These are phyloP conservation scores for Porites lutea DNA, from an alignment of 64 coral and sea anemone genomes.

Conservation along the genomic window DNA sequence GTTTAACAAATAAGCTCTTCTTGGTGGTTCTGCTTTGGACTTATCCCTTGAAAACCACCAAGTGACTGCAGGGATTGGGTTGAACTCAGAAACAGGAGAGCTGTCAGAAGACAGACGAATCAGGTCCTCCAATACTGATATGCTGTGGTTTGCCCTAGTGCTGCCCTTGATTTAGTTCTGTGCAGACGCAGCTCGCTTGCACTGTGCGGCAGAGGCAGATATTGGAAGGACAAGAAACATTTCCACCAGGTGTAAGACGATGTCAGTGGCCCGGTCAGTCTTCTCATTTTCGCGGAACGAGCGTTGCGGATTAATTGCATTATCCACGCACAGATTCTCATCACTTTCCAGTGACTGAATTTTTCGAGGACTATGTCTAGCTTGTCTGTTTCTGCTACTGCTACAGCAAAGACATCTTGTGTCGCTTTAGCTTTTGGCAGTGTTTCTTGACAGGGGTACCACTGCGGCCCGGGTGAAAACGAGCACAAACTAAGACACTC, in stretches of 20 bases:
- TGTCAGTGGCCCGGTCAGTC: neutral
- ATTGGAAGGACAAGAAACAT: conserved; percentile 43
- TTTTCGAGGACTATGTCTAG: neutral
- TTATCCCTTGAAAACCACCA: conserved; percentile 1
- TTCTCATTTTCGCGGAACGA: neutral
- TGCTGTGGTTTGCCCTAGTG: neutral
- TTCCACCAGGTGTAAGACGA: conserved; percentile 52
- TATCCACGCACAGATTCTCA: too few relatives aligned
- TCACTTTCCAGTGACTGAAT: neutral
- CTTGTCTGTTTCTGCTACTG: neutral
- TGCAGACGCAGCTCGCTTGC: neutral
- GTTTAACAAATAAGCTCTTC: conserved; percentile 34
- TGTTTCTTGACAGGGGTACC: neutral
- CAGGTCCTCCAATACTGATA: conserved; percentile 19
- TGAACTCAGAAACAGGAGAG: conserved; percentile 1
- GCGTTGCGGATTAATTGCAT: conserved; percentile 14
- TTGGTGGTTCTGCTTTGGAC: conserved; percentile 23
- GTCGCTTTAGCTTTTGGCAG: neutral
- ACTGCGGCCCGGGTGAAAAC: too few relatives aligned
- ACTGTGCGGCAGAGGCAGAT: conserved; percentile 21
- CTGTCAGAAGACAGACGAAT: neutral
- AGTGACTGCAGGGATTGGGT: conserved; percentile 25
- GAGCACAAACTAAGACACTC: too few relatives aligned
- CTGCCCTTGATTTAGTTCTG: conserved; percentile 22
- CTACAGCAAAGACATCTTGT: neutral